Percentiles rank a stretch among this genome's conserved stretches.
Conservation (phyloP, 2,797 vertebrate genomes). For the Anguilla marmorata region DNA sequence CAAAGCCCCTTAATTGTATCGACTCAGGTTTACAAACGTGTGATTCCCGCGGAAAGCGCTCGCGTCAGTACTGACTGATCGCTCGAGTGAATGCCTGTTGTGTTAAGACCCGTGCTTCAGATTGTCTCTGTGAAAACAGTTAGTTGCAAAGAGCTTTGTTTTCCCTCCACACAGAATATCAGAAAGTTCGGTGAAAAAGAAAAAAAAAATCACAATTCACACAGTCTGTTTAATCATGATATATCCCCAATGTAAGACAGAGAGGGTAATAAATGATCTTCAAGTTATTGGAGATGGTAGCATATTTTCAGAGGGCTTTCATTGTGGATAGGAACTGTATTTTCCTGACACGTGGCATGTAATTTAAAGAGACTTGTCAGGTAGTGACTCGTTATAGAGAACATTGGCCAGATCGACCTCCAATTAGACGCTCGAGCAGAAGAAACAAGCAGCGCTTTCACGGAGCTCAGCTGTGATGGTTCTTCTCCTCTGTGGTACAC, state of each 20-base stretch:
- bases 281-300: neutral
- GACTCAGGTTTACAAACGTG: neutral
- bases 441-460: neutral
- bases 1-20: conserved; percentile 8
- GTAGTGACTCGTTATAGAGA: neutral
- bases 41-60: neutral
- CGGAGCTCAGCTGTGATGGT: neutral
- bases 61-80: neutral
- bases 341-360: neutral
- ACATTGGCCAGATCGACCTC: neutral
- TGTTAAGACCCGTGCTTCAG: neutral
- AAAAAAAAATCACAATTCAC: neutral
- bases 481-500: neutral
- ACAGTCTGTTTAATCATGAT: neutral
- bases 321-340: neutral
- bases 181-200: neutral
- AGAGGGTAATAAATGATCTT: neutral
- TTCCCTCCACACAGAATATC: neutral
- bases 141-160: neutral
- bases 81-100: neutral
- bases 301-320: neutral
- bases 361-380: conserved; percentile 5
- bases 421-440: neutral
- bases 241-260: neutral
- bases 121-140: neutral